These are phyloP conservation scores for Phalanger gymnotis DNA, from an alignment of 2,797 vertebrate species.

Conservation along the genomic window DNA sequence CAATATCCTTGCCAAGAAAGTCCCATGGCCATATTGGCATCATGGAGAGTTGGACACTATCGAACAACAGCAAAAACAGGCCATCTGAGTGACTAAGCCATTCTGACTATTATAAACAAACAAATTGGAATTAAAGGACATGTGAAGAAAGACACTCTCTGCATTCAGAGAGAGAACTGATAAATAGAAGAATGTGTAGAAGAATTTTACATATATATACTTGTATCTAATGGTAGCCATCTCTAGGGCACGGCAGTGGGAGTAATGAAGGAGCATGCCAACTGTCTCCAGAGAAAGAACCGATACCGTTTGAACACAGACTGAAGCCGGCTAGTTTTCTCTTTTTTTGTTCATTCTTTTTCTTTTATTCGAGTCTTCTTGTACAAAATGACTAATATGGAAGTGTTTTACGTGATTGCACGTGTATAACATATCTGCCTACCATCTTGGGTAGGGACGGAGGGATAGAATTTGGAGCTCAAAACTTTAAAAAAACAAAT, in stretches of 20 bases:
- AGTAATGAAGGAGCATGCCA: neutral
- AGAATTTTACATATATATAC: neutral
- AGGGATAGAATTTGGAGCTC: neutral
- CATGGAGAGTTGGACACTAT: no score
- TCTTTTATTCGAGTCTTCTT: neutral
- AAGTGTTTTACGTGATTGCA: neutral
- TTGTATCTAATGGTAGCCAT: neutral
- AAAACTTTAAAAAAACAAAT: no score
- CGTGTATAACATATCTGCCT: neutral
- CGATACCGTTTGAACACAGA: neutral
- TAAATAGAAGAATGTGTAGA: neutral
- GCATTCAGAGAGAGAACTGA: neutral
- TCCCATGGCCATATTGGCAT: no score
- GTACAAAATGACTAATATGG: neutral
- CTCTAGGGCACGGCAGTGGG: no score
- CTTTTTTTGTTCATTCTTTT: neutral
- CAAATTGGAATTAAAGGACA: neutral
- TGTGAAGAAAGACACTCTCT: neutral
- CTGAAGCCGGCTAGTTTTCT: neutral
- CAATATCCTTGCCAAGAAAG: no score
- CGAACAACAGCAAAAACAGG: no score
- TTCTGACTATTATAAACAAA: neutral
- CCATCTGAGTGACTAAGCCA: neutral
- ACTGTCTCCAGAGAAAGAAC: neutral
- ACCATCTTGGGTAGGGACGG: neutral